Conservation (phyloP, 2,113 vertebrate genomes). For the Malurus melanocephalus region DNA sequence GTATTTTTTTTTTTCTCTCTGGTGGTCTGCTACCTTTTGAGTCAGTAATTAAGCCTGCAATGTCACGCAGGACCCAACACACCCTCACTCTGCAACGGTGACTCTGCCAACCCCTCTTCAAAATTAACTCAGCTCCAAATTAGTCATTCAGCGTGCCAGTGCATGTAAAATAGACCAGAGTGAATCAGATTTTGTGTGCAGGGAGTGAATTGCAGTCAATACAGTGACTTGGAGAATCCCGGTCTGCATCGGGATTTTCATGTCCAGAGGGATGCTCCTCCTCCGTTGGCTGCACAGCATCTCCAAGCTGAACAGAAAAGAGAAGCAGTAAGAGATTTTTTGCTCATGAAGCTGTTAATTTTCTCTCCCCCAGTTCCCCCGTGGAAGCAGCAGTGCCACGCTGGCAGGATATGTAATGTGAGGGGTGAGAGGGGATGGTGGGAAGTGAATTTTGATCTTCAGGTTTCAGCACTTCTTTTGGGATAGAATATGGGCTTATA, state of each 20-base stretch:
- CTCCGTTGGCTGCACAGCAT: background rate
- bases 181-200: conserved; percentile 5
- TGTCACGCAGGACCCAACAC: background rate
- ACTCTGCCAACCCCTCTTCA: background rate
- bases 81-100: background rate
- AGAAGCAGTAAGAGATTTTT: background rate
- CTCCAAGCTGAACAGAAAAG: background rate
- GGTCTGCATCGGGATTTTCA: background rate
- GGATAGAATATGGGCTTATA: background rate
- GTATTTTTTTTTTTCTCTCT: background rate
- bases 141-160: background rate
- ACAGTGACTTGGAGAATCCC: background rate
- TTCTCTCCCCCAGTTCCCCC: background rate
- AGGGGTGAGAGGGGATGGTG: rapidly evolving
- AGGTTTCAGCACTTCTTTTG: background rate
- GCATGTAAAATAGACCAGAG: conserved; percentile 2
- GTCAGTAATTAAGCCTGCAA: background rate
- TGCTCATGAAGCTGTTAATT: background rate
- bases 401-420: background rate
- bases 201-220: background rate
- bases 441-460: background rate
- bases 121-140: conserved; percentile 33
- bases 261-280: background rate
- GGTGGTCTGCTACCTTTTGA: background rate
- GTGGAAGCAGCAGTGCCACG: background rate